These are phyloP conservation scores for Archips xylosteana DNA, from an alignment of 2,888 invertebrate species.

Conservation along the genomic window DNA sequence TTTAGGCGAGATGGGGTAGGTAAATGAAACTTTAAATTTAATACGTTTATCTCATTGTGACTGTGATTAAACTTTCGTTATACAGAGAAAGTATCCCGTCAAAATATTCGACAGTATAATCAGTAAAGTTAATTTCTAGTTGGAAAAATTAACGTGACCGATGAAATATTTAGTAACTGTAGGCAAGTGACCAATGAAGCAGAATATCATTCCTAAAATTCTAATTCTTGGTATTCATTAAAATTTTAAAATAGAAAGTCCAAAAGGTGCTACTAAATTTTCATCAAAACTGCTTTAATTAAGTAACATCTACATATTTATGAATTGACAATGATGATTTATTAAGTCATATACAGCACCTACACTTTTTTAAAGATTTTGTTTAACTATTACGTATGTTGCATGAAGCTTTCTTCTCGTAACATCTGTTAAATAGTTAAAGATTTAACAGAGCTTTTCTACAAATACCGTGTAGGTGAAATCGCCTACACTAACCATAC, in stretches of 20 bases:
- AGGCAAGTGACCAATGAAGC: not conserved
- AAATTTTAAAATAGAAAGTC: not conserved
- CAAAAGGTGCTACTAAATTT: not conserved
- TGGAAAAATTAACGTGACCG: not conserved
- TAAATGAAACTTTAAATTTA: not conserved
- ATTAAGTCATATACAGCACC: not conserved
- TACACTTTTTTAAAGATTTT: not conserved
- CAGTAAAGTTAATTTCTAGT: not conserved
- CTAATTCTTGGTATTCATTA: not conserved
- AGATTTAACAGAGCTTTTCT: conserved; percentile 38
- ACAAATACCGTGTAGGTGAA: conserved; percentile 32
- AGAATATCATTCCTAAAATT: not conserved
- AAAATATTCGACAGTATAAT: not conserved
- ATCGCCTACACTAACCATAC: conserved; percentile 29
- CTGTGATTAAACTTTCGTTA: not conserved
- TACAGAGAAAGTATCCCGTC: not conserved
- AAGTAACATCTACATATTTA: not conserved
- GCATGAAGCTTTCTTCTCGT: conserved; percentile 34
- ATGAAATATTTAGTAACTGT: not conserved
- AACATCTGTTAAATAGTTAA: conserved; percentile 26
- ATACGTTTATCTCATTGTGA: not conserved
- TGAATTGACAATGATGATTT: not conserved
- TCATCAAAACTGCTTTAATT: not conserved
- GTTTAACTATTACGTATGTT: conserved; percentile 7
- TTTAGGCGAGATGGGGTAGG: too few relatives aligned